A percentile compares a stretch with the other conserved stretches of the same genome.
Evolutionary conservation across 2,888 invertebrate species (phyloP).

Genomic region (Tromatobia lineatoria): DNA sequence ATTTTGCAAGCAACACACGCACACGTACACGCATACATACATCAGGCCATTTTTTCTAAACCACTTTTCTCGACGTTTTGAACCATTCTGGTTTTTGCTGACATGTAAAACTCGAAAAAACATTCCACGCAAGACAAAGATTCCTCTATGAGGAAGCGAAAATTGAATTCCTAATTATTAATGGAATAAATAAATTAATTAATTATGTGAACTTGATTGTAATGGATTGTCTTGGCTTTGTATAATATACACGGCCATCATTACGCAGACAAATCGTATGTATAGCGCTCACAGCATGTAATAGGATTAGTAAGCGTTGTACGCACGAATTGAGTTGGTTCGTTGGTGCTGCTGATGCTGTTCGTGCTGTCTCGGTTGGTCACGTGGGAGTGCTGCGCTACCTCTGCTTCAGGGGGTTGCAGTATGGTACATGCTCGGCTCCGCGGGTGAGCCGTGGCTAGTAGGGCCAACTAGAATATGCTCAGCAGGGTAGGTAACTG

Average conservation of each 20-base stretch:
- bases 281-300: neutral
- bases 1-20: too few species aligned
- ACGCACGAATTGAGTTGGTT: conserved; percentile 13
- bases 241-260: neutral
- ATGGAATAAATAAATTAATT: too few species aligned
- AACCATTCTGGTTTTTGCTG: too few species aligned
- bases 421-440: conserved; percentile 62
- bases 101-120: too few species aligned
- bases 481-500: conserved; percentile 76
- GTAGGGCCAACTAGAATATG: conserved; percentile 60
- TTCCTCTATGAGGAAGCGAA: too few species aligned
- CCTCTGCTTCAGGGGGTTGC: conserved; percentile 61
- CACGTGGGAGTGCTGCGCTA: conserved; percentile 17
- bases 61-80: too few species aligned
- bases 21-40: too few species aligned
- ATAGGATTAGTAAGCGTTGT: conserved; percentile 1
- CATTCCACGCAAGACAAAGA: too few species aligned
- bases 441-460: conserved; percentile 72
- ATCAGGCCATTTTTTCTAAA: too few species aligned
- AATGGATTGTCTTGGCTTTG: too few species aligned
- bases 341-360: conserved; percentile 8
- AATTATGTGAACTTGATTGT: too few species aligned
- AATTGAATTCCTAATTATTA: too few species aligned
- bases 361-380: conserved; percentile 26
- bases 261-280: neutral